Percentiles rank a stretch among this genome's conserved stretches.
These are phyloP conservation scores for Lathronympha strigana DNA, from an alignment of 2,888 invertebrate genomes.

Conservation along the genomic window DNA sequence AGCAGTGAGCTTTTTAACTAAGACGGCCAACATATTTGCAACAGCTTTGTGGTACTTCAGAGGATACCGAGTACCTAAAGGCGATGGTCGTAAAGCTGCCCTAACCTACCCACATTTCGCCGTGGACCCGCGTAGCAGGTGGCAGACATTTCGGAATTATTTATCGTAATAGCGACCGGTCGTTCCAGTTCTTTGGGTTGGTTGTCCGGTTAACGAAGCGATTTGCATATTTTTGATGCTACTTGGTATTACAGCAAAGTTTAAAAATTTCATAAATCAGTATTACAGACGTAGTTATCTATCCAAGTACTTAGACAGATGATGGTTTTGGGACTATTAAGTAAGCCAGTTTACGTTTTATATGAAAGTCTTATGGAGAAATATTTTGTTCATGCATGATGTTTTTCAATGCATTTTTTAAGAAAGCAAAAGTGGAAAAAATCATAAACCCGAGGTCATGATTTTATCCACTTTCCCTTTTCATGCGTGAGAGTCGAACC, in stretches of 20 bases:
- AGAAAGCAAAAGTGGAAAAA: too few species aligned
- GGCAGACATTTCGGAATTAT: conserved; percentile 13
- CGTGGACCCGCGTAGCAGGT: conserved; percentile 13
- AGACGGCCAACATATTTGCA: neutral
- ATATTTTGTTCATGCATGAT: too few species aligned
- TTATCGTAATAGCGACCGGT: conserved; percentile 11
- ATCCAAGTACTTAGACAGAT: too few species aligned
- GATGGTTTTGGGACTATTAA: too few species aligned
- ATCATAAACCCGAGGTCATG: too few species aligned
- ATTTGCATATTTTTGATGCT: neutral
- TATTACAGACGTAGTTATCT: too few species aligned
- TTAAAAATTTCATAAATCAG: too few species aligned
- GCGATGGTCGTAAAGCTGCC: conserved; percentile 11
- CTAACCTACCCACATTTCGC: conserved; percentile 12
- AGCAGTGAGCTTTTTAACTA: neutral
- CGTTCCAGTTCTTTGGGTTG: neutral
- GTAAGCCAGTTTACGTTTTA: too few species aligned
- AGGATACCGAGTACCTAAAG: neutral
- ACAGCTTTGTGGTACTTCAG: neutral
- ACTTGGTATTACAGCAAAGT: neutral
- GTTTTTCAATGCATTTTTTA: too few species aligned
- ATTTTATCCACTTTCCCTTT: too few species aligned
- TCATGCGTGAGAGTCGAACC: too few species aligned
- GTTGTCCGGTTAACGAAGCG: conserved; percentile 1
- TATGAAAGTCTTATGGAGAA: too few species aligned